Evolutionary conservation across 2,888 invertebrate genomes (phyloP), one percentile per base, ranked within the genome.

Genomic region (Mechanitis mazaeus): DNA sequence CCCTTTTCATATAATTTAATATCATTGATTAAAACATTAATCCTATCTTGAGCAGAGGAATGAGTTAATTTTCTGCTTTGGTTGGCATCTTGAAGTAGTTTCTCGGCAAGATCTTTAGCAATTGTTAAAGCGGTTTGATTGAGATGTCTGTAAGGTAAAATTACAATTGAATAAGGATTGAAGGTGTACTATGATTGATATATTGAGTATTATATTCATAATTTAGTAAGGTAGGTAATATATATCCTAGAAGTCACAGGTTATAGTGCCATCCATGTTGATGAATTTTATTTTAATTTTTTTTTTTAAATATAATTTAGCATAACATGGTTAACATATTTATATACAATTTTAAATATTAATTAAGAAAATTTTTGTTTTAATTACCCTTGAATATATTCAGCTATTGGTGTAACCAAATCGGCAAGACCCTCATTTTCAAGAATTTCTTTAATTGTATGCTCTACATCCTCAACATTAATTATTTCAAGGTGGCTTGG

Each of bases 1-100:
- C 96, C 96, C 77, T 95, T 96, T 71, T 95, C 95, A 80, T 95
- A 96, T 45, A 96, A 85, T 71, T 95, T 92, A 45, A 96, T 92
- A 75, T 96, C 95, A 67, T 93, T 92, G 9, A 94, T 83, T 58
- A 96, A 85, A 58, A 93, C 92, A 76, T 96, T 95, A 3, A 98
- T 88, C 77, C 95, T 95, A 72, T 97, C 96, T 83, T 96, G 95
- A 46, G 96, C 87, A 61, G 95, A 94, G 3, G 94, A 93, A 80
- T 96, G 95, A 1, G 94, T 94, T 79, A 95, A 95, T 69, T 96
- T 93, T 68, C 95, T 86, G 74, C 85, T 91, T 67, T 93, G 93
- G 68, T 93, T 94, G 9, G 93, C 92, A 76, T 93, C 92, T 71
- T 95, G 93, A n/a, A 95, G 87, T 28, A 94, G 92, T 64, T 94